Conservation (phyloP, 2,888 invertebrate genomes). For the Scaptomyza caliginosa region DNA sequence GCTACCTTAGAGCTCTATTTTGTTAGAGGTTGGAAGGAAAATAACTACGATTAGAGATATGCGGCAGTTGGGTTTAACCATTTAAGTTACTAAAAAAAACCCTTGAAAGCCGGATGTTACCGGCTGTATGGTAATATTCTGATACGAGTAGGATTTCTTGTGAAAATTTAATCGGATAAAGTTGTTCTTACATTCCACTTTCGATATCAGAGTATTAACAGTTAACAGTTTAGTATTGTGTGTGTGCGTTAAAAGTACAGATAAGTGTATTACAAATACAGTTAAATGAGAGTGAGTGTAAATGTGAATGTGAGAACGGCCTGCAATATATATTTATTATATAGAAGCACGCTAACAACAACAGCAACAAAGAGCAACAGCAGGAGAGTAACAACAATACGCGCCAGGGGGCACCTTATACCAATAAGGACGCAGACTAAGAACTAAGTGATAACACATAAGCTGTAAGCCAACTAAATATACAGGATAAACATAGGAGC, state of each 20-base stretch:
- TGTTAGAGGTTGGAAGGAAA: background rate
- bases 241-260: conserved; percentile 25
- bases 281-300: conserved; percentile 43
- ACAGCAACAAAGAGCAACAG: conserved; percentile 45
- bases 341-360: conserved; percentile 61
- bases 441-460: conserved; percentile 30
- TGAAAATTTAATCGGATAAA: background rate
- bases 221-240: conserved; percentile 11
- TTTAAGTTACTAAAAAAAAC: conserved; percentile 1
- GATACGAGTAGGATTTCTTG: background rate
- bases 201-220: conserved; percentile 2
- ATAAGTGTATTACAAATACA: conserved; percentile 41
- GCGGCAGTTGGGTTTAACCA: background rate
- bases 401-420: conserved; percentile 27
- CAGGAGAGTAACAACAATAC: conserved; percentile 29
- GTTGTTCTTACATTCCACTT: background rate
- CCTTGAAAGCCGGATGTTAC: background rate
- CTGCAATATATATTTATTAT: conserved; percentile 19
- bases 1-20: conserved; percentile 86
- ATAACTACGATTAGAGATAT: conserved; percentile 4
- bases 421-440: conserved; percentile 19
- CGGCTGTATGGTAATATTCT: background rate
- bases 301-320: conserved; percentile 36
- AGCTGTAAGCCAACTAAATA: conserved; percentile 35
- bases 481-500: conserved; percentile 30